Percentiles rank a stretch among this genome's conserved stretches.
phyloP scores from a whole-genome alignment of 2,797 vertebrate species.

The Carduelis carduelis region DNA sequence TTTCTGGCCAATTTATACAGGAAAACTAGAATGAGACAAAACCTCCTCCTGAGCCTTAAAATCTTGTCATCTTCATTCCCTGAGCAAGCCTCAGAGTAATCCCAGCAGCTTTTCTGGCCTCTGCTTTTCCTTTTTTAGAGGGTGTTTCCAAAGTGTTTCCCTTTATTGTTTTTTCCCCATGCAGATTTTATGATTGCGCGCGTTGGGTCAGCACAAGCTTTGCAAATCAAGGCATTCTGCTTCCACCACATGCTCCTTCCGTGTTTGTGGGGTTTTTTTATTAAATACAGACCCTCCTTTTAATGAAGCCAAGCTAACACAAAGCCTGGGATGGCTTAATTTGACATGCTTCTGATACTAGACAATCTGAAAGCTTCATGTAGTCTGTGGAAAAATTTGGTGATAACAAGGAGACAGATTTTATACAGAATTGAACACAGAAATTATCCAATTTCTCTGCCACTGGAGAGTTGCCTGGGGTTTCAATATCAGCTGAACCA shows the following conservation, averaged over 20 bases:
- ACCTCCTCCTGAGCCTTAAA: not conserved
- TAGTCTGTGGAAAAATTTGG: not conserved
- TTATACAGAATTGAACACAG: not conserved
- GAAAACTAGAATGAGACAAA: not conserved
- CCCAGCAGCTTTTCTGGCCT: not conserved
- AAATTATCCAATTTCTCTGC: not conserved
- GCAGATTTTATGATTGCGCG: not conserved
- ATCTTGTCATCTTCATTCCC: not conserved
- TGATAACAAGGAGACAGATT: not conserved
- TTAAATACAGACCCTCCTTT: not conserved
- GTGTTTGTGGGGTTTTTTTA: not conserved
- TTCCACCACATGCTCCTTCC: not conserved
- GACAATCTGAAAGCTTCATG: not conserved
- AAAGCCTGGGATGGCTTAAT: not conserved
- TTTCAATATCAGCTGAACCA: not conserved
- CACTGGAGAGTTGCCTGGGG: not conserved
- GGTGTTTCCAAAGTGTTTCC: not conserved
- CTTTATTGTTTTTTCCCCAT: not conserved
- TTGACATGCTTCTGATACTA: not conserved
- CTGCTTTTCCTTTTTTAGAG: not conserved
- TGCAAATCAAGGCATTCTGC: not conserved
- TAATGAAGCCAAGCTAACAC: not conserved
- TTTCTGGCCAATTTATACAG: not conserved
- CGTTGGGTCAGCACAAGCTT: not conserved
- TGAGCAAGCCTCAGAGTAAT: not conserved